Conservation (phyloP, 2,888 invertebrate species). For the Diarsia rubi region DNA sequence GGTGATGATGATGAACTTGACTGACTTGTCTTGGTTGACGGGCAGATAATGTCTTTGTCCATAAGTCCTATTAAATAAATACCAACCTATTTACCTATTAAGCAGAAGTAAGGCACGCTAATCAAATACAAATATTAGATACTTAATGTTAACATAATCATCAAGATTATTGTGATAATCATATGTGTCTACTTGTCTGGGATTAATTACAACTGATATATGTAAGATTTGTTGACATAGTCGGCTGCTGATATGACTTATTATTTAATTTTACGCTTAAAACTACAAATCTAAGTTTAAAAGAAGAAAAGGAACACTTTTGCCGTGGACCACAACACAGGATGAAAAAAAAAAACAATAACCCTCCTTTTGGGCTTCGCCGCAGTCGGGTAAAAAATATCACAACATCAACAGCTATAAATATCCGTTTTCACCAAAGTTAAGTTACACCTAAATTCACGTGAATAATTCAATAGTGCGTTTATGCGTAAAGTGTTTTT, state of each 20-base stretch:
- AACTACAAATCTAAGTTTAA: not conserved
- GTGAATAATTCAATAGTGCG: not conserved
- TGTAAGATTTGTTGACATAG: constrained; percentile 6
- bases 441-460: not conserved
- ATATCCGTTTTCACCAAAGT: not conserved
- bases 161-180: constrained; percentile 1
- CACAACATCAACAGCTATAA: not conserved
- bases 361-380: too few relatives aligned
- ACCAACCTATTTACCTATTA: not conserved
- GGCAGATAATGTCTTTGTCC: not conserved
- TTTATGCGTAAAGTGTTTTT: too few relatives aligned
- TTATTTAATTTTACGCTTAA: not conserved
- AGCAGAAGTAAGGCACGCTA: not conserved
- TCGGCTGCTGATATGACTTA: not conserved
- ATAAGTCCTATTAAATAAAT: not conserved
- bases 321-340: not conserved
- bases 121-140: not conserved
- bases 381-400: too few relatives aligned
- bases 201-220: constrained; percentile 5
- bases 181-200: not conserved
- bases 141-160: not conserved
- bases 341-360: not conserved
- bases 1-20: too few relatives aligned
- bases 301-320: not conserved
- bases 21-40: not conserved